Evolutionary conservation across 2,797 vertebrate species (phyloP), one percentile per base, ranked within the genome.

Genomic region (Pangasius larnaudii): DNA sequence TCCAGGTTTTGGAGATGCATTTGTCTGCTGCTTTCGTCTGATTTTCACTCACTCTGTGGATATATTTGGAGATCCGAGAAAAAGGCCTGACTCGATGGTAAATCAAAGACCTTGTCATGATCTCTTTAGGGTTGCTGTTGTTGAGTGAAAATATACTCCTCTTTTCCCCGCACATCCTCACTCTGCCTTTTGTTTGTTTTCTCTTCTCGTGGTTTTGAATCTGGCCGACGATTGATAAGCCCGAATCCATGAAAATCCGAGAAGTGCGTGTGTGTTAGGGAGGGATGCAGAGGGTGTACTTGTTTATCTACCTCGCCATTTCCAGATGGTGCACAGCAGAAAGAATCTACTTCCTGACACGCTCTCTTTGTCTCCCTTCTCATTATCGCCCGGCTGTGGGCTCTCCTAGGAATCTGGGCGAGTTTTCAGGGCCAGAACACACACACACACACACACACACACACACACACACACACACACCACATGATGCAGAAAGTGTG

Each of bases 201-300:
- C 89, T 89, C 84, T 89, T 92, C 93, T 94, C 92, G 91, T 85
- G 53, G 92, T 94, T 79, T 94, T 91, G 94, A 94, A 96, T 96
- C 95, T 96, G 95, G 95, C 93, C 90, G 92, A 88, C 92, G 92
- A 95, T 96, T 96, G 96, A 96, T 96, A 96, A 96, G 95, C 94
- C 92, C 89, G 93, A 95, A 94, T 95, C 94, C 93, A 93, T 93
- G 95, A 95, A 94, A 95, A 95, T 94, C 93, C 93, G 92, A 94
- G 92, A 86, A 86, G 63, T 56, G 46, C 16, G 46, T 77, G 74
- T 46, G 77, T 78, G 91, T 91, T 83, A 83, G 85, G 87, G 91
- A 92, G 94, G 92, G 92, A 93, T 93, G 92, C 88, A 10, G 90
- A 91, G 94, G 89, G 90, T 90, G 89, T 94, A 93, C 93, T 95